Evolutionary conservation across 2,888 invertebrate genomes (phyloP).

Genomic region (Monoplex corrugatus): DNA sequence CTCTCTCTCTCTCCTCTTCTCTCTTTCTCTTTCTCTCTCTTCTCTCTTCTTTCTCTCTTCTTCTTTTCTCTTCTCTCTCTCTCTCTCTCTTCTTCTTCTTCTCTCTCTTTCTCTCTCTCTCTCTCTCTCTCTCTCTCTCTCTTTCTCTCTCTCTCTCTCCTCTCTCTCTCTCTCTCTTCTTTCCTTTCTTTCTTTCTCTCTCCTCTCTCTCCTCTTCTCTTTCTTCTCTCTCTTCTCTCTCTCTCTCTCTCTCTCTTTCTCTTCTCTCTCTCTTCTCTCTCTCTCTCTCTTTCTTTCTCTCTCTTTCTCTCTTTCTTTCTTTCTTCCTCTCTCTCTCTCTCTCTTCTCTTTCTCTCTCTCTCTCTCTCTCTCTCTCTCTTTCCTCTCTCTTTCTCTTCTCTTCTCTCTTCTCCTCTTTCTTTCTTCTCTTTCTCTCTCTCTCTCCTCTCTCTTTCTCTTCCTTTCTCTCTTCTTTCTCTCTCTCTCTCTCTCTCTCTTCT

Average conservation of each 20-base stretch:
- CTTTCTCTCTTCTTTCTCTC: no score
- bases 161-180: neutral
- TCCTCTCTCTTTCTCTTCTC: neutral
- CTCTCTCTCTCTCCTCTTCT: neutral
- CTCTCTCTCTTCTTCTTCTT: neutral
- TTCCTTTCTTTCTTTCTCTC: neutral
- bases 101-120: neutral
- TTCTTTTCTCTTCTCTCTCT: neutral
- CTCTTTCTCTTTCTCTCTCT: neutral
- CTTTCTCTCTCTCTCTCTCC: neutral
- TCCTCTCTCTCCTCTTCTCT: neutral
- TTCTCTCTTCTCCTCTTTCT: neutral
- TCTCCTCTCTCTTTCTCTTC: no score
- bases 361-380: conserved; percentile 38
- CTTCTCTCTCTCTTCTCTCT: neutral
- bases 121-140: neutral
- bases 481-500: neutral
- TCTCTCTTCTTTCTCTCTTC: neutral
- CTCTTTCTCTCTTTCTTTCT: neutral
- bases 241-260: neutral
- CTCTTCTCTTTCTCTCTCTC: conserved; percentile 30
- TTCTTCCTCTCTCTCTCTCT: neutral
- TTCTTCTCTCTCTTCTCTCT: neutral
- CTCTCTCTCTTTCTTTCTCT: neutral
- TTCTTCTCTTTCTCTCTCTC: no score